Evolutionary conservation across 2,888 invertebrate genomes (phyloP).

Genomic region (Parnassius apollo): DNA sequence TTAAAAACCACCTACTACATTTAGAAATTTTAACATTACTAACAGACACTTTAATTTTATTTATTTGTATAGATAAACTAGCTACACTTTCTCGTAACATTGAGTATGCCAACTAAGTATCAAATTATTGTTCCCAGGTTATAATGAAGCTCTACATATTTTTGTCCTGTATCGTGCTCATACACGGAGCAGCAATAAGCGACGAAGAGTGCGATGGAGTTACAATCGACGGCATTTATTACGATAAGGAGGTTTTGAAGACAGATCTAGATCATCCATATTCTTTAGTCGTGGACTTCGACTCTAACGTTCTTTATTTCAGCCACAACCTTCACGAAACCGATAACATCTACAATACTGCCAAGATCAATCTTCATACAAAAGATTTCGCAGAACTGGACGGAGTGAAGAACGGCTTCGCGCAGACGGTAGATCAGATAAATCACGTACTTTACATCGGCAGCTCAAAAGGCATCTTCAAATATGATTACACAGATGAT

Average conservation of each 20-base stretch:
- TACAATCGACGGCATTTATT: constrained; percentile 42
- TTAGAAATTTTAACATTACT: too few relatives aligned
- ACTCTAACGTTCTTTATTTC: constrained; percentile 36
- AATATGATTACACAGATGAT: neutral
- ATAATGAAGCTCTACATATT: too few relatives aligned
- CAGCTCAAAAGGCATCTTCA: constrained; percentile 56
- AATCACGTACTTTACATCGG: constrained; percentile 59
- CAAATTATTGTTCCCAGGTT: too few relatives aligned
- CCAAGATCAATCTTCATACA: constrained; percentile 52
- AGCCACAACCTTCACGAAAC: constrained; percentile 40
- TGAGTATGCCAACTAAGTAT: too few relatives aligned
- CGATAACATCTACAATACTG: constrained; percentile 50
- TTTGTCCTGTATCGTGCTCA: constrained; percentile 35
- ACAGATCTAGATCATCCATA: constrained; percentile 55
- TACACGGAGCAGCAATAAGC: constrained; percentile 42
- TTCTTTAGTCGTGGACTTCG: constrained; percentile 52
- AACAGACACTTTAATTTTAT: too few relatives aligned
- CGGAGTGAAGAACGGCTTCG: constrained; percentile 54
- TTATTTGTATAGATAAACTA: too few relatives aligned
- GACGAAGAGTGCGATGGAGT: constrained; percentile 43
- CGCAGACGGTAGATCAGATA: constrained; percentile 55
- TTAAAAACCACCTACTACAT: too few relatives aligned
- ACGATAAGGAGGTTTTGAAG: constrained; percentile 51
- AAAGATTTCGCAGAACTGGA: constrained; percentile 51
- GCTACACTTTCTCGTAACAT: too few relatives aligned